Percentiles rank a stretch among this genome's conserved stretches.
Conservation (phyloP, 2,797 vertebrate genomes). For the Myripristis jacobus region DNA sequence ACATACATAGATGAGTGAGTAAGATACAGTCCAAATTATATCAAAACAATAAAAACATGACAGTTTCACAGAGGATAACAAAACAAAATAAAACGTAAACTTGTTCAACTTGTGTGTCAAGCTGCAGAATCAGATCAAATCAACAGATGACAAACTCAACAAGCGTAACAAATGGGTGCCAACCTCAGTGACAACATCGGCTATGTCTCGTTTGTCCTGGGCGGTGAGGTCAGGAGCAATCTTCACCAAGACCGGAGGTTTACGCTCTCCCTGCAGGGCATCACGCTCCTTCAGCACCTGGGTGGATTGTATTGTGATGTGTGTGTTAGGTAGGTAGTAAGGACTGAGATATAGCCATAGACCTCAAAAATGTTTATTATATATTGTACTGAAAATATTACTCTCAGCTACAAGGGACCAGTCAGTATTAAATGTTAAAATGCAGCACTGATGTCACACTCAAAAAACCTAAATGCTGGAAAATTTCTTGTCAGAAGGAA, state of each 20-base stretch:
- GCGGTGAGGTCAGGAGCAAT: conserved; percentile 92
- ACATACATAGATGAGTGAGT: too few species aligned
- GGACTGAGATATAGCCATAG: neutral
- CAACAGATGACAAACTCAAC: neutral
- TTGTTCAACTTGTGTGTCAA: neutral
- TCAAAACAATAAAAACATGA: too few species aligned
- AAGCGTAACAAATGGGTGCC: conserved; percentile 16
- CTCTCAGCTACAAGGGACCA: too few species aligned
- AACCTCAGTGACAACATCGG: conserved; percentile 90
- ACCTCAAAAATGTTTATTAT: too few species aligned
- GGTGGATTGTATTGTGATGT: conserved; percentile 22
- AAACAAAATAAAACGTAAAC: neutral
- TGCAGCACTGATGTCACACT: neutral
- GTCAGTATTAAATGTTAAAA: neutral
- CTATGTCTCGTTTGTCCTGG: conserved; percentile 92
- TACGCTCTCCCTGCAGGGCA: conserved; percentile 74
- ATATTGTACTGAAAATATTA: neutral
- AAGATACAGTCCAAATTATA: too few species aligned
- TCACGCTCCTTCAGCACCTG: conserved; percentile 90
- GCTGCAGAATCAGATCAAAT: neutral
- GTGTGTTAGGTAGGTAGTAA: neutral
- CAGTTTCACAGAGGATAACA: too few species aligned
- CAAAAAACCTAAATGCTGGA: neutral
- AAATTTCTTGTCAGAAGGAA: neutral
- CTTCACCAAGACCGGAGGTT: conserved; percentile 92